Conservation (phyloP, 1,140 invertebrate genomes). For the Helicoverpa zea region DNA sequence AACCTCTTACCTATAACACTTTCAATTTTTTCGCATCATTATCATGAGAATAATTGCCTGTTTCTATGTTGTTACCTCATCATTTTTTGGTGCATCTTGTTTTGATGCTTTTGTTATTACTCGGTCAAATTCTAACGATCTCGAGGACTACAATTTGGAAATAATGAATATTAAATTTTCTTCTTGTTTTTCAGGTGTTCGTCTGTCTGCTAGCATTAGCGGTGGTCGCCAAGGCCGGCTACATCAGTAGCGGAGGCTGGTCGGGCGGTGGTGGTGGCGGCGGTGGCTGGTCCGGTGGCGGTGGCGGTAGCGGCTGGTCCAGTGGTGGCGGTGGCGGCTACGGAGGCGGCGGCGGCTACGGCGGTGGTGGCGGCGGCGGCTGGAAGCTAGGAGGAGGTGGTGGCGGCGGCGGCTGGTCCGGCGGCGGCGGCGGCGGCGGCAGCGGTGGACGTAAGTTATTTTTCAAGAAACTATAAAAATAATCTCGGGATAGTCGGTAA, state of each 20-base stretch:
- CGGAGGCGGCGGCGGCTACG: conserved; percentile 39
- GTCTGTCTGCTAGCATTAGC: conserved; percentile 77
- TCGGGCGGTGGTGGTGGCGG: conserved; percentile 53
- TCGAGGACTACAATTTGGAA: not conserved
- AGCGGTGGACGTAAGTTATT: conserved; percentile 61
- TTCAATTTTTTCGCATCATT: conserved; percentile 43
- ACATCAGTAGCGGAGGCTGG: conserved; percentile 60
- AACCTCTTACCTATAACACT: conserved; percentile 20
- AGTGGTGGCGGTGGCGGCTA: conserved; percentile 40
- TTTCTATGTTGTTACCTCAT: not conserved
- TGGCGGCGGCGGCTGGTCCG: conserved; percentile 47
- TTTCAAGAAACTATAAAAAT: too few relatives aligned
- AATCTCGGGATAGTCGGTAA: too few relatives aligned
- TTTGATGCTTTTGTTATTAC: not conserved
- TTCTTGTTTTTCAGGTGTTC: conserved; percentile 72
- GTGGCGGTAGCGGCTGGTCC: conserved; percentile 51
- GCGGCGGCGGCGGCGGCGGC: conserved; percentile 61
- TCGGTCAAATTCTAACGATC: not conserved
- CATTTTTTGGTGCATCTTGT: not conserved
- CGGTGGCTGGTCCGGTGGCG: conserved; percentile 62
- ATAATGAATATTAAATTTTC: not conserved
- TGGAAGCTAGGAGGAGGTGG: conserved; percentile 55
- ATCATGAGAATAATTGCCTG: conserved; percentile 6
- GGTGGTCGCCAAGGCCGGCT: conserved; percentile 72
- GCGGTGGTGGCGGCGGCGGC: conserved; percentile 43